Conservation (phyloP, 2,113 vertebrate genomes). For the Macaca mulatta region DNA sequence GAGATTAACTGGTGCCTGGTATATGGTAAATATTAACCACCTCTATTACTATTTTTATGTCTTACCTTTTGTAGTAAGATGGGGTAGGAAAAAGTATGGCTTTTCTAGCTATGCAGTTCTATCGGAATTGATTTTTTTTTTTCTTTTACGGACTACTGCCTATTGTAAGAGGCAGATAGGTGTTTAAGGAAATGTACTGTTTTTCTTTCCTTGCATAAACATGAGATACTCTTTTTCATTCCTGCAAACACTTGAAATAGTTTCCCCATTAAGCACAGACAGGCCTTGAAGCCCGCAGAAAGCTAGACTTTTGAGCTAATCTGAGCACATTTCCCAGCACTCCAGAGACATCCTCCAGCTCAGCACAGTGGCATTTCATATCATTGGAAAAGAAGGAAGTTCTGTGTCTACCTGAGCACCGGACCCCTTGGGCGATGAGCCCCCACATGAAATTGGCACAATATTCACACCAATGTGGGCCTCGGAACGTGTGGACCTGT, state of each 20-base stretch:
- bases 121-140: background rate
- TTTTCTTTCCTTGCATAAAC: background rate
- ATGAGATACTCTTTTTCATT: background rate
- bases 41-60: background rate
- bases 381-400: background rate
- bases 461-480: slow-evolving; percentile 98
- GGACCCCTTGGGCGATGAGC: slow-evolving; percentile 98
- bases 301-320: background rate
- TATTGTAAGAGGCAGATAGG: background rate
- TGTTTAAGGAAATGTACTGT: background rate
- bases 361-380: background rate
- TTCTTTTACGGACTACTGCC: background rate
- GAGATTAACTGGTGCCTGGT: background rate
- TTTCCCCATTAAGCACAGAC: background rate
- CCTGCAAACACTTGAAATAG: background rate
- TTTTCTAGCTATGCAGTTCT: background rate
- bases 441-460: slow-evolving; percentile 99
- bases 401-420: slow-evolving; percentile 92
- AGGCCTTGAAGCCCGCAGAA: background rate
- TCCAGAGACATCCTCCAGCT: background rate
- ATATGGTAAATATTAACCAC: background rate
- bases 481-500: slow-evolving; percentile 96
- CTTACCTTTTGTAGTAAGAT: background rate
- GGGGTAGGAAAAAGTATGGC: background rate
- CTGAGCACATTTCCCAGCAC: background rate